Percentiles rank a stretch among this genome's conserved stretches.
Conservation (phyloP, 2,797 vertebrate genomes). For the Zalophus californianus region DNA sequence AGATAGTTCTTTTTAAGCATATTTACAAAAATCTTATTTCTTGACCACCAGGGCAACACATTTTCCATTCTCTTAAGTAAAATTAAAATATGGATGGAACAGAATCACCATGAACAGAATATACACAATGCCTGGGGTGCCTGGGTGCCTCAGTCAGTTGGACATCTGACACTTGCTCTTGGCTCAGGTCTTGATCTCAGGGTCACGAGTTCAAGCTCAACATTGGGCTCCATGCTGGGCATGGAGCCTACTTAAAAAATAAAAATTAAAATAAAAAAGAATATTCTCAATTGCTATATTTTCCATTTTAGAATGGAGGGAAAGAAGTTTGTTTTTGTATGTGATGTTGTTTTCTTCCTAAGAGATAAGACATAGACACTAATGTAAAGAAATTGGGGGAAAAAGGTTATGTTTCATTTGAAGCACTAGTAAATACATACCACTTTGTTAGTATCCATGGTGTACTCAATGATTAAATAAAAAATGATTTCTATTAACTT, state of each 20-base stretch:
- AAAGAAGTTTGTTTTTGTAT: background rate
- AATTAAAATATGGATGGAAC: background rate
- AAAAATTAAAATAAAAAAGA: background rate
- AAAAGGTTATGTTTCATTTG: background rate
- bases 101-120: background rate
- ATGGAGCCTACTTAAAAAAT: background rate
- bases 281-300: background rate
- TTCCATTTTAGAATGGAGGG: background rate
- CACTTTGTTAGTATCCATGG: background rate
- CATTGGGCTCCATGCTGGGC: background rate
- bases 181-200: background rate
- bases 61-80: background rate
- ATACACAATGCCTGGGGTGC: background rate
- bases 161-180: background rate
- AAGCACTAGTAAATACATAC: background rate
- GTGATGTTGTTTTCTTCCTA: background rate
- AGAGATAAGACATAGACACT: background rate
- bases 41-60: background rate
- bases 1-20: background rate
- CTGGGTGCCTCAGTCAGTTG: background rate
- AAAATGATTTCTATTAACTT: conserved; percentile 17
- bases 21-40: background rate
- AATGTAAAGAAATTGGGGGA: background rate
- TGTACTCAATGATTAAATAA: background rate
- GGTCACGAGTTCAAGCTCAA: background rate